phyloP scores from a whole-genome alignment of 2,797 vertebrate species.

The Betta splendens region DNA sequence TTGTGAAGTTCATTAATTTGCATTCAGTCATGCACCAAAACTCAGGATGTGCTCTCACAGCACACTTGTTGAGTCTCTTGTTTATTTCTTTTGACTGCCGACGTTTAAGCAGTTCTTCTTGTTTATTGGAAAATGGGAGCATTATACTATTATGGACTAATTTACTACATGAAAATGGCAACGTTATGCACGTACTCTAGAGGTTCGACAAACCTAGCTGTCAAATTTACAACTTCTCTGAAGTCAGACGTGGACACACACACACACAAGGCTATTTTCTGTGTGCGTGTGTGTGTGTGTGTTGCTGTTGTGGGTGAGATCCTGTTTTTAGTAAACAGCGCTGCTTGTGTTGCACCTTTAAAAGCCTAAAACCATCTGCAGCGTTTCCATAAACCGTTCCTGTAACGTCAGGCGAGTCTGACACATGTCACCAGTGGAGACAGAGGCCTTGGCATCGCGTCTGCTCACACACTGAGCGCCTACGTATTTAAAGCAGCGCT shows the following conservation, averaged over 20 bases:
- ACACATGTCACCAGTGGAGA: constrained; percentile 79
- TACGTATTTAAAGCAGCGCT: constrained; percentile 68
- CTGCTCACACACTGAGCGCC: constrained; percentile 69
- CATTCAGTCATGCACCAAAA: not conserved
- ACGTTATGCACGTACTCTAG: constrained; percentile 21
- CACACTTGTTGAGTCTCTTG: not conserved
- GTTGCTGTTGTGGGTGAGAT: constrained; percentile 48
- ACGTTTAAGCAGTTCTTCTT: constrained; percentile 1
- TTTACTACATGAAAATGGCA: constrained; percentile 18
- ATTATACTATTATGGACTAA: constrained; percentile 21
- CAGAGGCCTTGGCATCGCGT: constrained; percentile 71
- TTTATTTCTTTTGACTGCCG: constrained; percentile 15
- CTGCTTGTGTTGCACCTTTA: constrained; percentile 53
- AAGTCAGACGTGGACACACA: constrained; percentile 30
- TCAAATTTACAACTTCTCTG: constrained; percentile 33
- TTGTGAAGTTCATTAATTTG: not conserved
- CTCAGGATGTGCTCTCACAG: not conserved
- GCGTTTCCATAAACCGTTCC: constrained; percentile 69
- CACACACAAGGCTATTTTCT: constrained; percentile 28
- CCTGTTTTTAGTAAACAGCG: constrained; percentile 40
- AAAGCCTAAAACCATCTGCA: constrained; percentile 54
- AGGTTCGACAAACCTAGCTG: constrained; percentile 34
- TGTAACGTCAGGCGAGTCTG: constrained; percentile 74
- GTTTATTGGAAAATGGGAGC: constrained; percentile 29
- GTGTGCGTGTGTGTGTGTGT: too few species aligned